Evolutionary conservation across 2,113 vertebrate genomes (phyloP).

Genomic region (Microtus richardsoni): DNA sequence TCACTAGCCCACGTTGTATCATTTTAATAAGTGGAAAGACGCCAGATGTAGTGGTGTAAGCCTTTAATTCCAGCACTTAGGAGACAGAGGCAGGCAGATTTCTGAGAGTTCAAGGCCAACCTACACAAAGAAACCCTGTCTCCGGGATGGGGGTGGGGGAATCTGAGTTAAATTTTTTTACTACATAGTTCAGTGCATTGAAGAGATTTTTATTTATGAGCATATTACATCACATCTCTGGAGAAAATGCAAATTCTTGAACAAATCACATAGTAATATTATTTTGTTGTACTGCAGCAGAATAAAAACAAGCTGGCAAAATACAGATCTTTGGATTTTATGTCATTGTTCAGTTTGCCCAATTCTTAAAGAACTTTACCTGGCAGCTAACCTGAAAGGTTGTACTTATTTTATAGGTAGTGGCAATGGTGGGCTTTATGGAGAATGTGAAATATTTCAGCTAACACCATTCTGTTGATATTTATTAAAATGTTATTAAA

Average conservation of each 20-base stretch:
- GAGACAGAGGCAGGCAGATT: neutral
- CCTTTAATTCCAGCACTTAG: neutral
- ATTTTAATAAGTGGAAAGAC: neutral
- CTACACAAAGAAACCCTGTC: neutral
- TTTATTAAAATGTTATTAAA: slow-evolving; percentile 52
- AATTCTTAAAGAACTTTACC: neutral
- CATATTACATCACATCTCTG: neutral
- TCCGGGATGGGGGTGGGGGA: neutral
- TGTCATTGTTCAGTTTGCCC: neutral
- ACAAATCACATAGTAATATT: neutral
- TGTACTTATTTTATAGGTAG: neutral
- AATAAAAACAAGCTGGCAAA: neutral
- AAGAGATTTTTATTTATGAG: neutral
- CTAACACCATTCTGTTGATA: neutral
- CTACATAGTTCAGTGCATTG: neutral
- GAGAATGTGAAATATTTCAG: neutral
- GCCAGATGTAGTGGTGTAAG: neutral
- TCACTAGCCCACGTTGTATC: neutral
- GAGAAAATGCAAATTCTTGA: neutral
- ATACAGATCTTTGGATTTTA: neutral
- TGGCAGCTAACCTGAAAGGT: neutral
- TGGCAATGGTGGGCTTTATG: neutral
- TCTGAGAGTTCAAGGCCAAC: neutral
- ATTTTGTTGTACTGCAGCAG: neutral
- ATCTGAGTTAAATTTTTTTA: neutral